phyloP scores from a whole-genome alignment of 2,888 invertebrate genomes.

The Hermodice carunculata region DNA sequence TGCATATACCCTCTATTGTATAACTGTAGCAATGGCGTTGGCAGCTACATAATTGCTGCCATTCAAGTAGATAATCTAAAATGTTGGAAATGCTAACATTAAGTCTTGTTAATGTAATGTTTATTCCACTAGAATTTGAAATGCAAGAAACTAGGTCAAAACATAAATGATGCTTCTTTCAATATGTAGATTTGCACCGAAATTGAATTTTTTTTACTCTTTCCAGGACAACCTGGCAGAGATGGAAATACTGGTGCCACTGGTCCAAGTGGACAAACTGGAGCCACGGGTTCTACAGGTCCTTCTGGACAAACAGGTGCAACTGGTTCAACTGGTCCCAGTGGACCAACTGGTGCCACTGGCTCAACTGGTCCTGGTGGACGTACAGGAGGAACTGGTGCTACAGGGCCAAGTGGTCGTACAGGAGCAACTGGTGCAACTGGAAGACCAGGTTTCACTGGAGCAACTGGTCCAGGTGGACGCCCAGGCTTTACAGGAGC shows the following conservation, averaged over 20 bases:
- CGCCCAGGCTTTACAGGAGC: slow-evolving; percentile 73
- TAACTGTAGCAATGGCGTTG: too few species aligned
- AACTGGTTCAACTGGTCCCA: slow-evolving; percentile 23
- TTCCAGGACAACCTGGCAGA: slow-evolving; percentile 4
- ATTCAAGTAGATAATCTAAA: too few species aligned
- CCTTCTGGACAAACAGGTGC: too few species aligned
- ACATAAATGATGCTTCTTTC: too few species aligned
- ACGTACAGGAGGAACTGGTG: background rate
- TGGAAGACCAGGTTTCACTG: slow-evolving; percentile 26
- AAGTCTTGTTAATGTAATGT: too few species aligned
- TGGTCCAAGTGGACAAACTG: slow-evolving; percentile 5
- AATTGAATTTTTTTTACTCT: too few species aligned
- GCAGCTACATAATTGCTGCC: too few species aligned
- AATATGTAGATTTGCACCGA: too few species aligned
- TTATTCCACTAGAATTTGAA: too few species aligned
- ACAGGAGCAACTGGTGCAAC: background rate
- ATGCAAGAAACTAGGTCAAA: too few species aligned
- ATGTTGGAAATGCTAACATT: too few species aligned
- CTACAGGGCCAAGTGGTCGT: background rate
- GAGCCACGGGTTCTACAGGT: background rate
- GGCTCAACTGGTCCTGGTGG: slow-evolving; percentile 18
- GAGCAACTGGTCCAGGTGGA: slow-evolving; percentile 73
- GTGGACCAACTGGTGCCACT: slow-evolving; percentile 17
- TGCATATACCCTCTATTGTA: too few species aligned
- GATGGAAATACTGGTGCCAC: background rate